Percentiles rank a stretch among this genome's conserved stretches.
These are phyloP conservation scores for Paguma larvata DNA, from an alignment of 2,797 vertebrate genomes.

Conservation along the genomic window DNA sequence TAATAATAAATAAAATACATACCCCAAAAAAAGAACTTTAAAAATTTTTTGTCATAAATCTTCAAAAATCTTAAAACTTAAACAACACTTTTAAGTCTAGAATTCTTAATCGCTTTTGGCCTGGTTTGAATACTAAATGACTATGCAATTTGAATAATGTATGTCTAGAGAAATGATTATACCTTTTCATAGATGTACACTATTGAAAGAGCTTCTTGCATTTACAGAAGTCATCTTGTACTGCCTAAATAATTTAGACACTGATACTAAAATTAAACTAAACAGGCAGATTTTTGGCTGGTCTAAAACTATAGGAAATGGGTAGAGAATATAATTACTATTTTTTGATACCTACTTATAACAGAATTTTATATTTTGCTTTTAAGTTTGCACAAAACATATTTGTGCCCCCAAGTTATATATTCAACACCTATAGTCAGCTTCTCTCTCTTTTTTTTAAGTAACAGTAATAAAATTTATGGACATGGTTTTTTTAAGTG, in stretches of 20 bases:
- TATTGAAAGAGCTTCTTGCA: constrained; percentile 31
- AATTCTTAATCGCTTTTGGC: constrained; percentile 55
- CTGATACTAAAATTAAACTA: constrained; percentile 14
- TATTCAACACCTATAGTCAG: neutral
- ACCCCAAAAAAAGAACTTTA: neutral
- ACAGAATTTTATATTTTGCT: constrained; percentile 21
- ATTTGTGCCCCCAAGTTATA: neutral
- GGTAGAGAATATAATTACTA: constrained; percentile 38
- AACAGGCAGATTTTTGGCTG: neutral
- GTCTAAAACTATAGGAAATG: constrained; percentile 49
- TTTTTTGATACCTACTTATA: constrained; percentile 24
- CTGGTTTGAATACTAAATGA: constrained; percentile 31
- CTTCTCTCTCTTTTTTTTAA: neutral
- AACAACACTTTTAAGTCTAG: constrained; percentile 12
- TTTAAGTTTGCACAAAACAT: neutral
- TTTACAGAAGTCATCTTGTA: constrained; percentile 41
- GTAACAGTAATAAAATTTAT: constrained; percentile 34
- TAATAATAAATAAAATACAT: neutral
- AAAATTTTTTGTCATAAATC: neutral
- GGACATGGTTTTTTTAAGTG: neutral
- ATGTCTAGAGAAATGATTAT: constrained; percentile 45
- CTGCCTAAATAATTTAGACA: constrained; percentile 33
- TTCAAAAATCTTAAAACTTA: constrained; percentile 28
- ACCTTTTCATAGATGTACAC: constrained; percentile 9
- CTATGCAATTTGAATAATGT: constrained; percentile 25